These are phyloP conservation scores for Stylophora pistillata DNA, from an alignment of 64 coral and sea anemone species.

Conservation along the genomic window DNA sequence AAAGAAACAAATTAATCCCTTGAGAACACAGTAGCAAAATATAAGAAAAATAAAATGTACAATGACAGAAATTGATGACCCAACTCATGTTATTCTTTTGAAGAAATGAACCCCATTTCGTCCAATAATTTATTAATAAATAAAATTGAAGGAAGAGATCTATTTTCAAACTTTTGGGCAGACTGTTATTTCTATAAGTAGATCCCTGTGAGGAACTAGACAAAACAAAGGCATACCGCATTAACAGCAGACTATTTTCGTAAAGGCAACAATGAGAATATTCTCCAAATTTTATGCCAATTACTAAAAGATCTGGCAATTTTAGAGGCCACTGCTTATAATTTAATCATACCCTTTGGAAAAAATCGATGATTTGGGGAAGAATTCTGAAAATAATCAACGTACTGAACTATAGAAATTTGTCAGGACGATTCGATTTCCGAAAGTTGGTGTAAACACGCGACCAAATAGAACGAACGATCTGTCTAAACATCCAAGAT, in stretches of 20 bases:
- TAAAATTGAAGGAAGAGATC: not conserved
- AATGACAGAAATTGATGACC: not conserved
- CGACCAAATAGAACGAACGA: not conserved
- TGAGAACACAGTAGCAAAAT: too few species aligned
- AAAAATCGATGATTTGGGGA: not conserved
- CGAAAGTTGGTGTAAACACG: not conserved
- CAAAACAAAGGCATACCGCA: not conserved
- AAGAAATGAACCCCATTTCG: not conserved
- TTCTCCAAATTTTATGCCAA: not conserved
- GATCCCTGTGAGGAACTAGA: not conserved
- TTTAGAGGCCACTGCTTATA: not conserved
- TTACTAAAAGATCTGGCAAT: not conserved
- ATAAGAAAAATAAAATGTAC: too few species aligned
- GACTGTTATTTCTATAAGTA: not conserved
- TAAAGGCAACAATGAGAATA: not conserved
- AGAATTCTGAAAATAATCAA: not conserved
- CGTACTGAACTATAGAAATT: not conserved
- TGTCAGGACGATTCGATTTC: not conserved
- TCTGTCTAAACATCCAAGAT: not conserved
- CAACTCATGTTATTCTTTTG: not conserved
- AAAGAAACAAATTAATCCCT: too few species aligned
- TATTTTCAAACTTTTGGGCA: not conserved
- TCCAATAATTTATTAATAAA: not conserved
- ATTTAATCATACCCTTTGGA: not conserved
- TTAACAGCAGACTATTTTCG: not conserved